A percentile compares a stretch with the other conserved stretches of the same genome.
phyloP scores from a whole-genome alignment of 2,888 invertebrate genomes.

The Phyto melanocephala region DNA sequence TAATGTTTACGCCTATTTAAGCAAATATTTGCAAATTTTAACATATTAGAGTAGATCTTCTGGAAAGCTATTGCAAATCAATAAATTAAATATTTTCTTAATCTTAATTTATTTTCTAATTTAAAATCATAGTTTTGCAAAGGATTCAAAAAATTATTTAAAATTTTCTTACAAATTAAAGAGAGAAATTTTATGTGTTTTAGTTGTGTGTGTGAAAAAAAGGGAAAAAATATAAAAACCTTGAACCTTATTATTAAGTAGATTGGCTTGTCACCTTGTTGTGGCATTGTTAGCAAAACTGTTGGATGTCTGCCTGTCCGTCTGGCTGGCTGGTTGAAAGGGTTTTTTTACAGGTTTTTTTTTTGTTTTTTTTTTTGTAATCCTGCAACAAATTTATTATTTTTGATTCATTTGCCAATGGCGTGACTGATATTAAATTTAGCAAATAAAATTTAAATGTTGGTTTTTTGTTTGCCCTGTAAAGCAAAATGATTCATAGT shows the following conservation, averaged over 20 bases:
- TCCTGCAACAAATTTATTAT: conserved; percentile 19
- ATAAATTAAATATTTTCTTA: no score
- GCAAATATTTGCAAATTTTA: no score
- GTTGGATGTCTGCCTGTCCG: conserved; percentile 2
- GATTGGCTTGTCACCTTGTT: conserved; percentile 31
- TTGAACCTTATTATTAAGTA: conserved; percentile 44
- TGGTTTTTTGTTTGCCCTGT: not conserved
- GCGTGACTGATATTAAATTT: conserved; percentile 59
- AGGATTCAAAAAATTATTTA: no score
- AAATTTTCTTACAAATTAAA: not conserved
- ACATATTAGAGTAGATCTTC: no score
- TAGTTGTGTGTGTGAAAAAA: no score
- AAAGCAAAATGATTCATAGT: conserved; percentile 20
- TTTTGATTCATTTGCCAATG: conserved; percentile 20
- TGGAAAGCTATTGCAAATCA: no score
- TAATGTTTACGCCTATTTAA: no score
- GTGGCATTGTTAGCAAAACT: conserved; percentile 26
- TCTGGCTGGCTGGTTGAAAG: not conserved
- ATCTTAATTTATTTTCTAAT: no score
- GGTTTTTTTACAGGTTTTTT: not conserved
- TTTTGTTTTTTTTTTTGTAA: not conserved
- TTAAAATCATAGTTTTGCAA: no score
- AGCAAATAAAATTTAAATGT: conserved; percentile 41
- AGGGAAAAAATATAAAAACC: not conserved
- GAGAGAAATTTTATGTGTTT: not conserved